Base-by-base conservation (phyloP, 1,140 invertebrate genomes). In the Marisa cornuarietis region DNA sequence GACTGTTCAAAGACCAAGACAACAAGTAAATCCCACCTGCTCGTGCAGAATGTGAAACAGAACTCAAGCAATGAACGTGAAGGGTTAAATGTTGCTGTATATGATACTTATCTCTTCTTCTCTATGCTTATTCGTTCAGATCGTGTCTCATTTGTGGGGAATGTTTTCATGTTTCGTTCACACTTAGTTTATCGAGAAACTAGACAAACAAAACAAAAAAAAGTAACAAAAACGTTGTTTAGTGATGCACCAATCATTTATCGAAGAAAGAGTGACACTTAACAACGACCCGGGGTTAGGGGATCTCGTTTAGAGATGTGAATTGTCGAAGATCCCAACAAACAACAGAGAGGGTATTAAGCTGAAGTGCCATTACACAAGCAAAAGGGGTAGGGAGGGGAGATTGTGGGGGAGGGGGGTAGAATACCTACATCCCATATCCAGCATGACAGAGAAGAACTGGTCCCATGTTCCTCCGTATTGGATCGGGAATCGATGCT, bases 381-480 rank as follows among this genome's bases (percentile, higher is more conserved):
- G 62, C 18, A 20, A 20, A n/a, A n/a, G 62, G 26, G 31, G 26
- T 24, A 0, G 49, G 13, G 31, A 22, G 26, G 26, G 20, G 65
- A 31, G 4, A 18, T n/a, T 13, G n/a, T 24, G 65, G 22, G 22
- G 22, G n/a, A n/a, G n/a, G 1, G 13, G 13, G 22, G 22, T 18
- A 49, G 26, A 24, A 26, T 13, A 75, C 65, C 1, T 51, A 75
- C 73, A 62, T 62, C 73, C 73, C 54, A 75, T 62, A 7, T 75
- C 73, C 20, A 75, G n/a, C 73, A 75, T 75, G 13, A 18, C 16
- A 13, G n/a, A 62, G 73, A 75, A 75, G 73, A 75, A 75, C 20
- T 75, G 73, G n/a, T 63, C 31, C 73, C 73, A 75, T 3, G 73
- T 1, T 61, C 73, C 73, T 22, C 18, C 7, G 58, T 75, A 75